Conservation (phyloP, 2,797 vertebrate genomes). For the Peromyscus melanophrys region DNA sequence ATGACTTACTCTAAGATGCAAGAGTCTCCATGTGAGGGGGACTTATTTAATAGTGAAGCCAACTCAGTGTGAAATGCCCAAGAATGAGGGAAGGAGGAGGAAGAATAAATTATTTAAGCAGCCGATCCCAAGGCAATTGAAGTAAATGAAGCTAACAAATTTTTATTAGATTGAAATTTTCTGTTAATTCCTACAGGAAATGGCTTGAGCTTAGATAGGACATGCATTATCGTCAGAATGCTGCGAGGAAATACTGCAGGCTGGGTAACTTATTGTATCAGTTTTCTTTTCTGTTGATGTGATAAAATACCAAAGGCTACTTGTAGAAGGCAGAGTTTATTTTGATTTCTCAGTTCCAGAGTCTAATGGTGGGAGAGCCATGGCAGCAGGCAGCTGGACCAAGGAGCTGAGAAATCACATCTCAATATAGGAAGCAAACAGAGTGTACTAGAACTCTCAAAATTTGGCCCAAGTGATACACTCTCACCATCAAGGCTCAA, state of each 20-base stretch:
- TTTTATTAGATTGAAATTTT: neutral
- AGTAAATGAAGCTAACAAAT: neutral
- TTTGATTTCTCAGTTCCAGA: neutral
- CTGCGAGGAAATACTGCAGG: neutral
- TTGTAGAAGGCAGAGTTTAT: neutral
- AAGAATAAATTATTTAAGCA: neutral
- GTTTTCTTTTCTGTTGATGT: neutral
- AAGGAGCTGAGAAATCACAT: neutral
- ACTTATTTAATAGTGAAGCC: slow-evolving; percentile 1
- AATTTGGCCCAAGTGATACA: neutral
- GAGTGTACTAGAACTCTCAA: neutral
- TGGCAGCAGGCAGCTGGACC: neutral
- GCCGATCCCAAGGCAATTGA: neutral
- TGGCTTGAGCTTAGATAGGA: neutral
- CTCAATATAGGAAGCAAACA: neutral
- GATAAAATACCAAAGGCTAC: neutral
- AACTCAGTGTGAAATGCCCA: neutral
- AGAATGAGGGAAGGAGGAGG: neutral
- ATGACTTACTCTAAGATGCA: neutral
- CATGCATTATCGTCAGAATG: neutral
- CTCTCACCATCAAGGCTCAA: neutral
- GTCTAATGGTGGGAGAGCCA: neutral
- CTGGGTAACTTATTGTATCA: neutral
- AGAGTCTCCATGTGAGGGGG: neutral
- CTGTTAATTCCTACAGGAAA: neutral